These are phyloP conservation scores for Drosophila setosimentum DNA, from an alignment of 2,888 invertebrate species.

Conservation along the genomic window DNA sequence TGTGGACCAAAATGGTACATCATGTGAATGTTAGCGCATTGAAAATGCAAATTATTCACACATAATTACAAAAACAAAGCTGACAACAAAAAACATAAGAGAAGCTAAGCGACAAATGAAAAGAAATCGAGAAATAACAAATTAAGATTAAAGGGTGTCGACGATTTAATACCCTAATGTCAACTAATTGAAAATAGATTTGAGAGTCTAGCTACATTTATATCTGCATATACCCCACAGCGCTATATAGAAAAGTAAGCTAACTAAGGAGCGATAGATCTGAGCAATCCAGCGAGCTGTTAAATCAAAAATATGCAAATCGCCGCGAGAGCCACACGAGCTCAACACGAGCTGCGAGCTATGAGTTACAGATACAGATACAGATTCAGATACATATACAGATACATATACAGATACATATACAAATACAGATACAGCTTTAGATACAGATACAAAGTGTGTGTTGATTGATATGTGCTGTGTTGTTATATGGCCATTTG, in stretches of 20 bases:
- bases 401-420: conserved; percentile 29
- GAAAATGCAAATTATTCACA: conserved; percentile 71
- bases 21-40: conserved; percentile 58
- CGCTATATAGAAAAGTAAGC: conserved; percentile 11
- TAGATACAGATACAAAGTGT: conserved; percentile 40
- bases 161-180: conserved; percentile 10
- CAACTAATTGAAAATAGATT: neutral
- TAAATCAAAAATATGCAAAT: conserved; percentile 83
- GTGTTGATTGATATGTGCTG: conserved; percentile 76
- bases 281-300: conserved; percentile 65
- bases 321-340: conserved; percentile 62
- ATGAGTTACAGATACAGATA: conserved; percentile 9
- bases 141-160: neutral
- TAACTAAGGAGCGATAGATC: conserved; percentile 32
- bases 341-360: conserved; percentile 53
- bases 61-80: conserved; percentile 69
- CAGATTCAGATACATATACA: conserved; percentile 22
- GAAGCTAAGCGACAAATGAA: conserved; percentile 46
- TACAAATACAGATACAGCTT: conserved; percentile 11
- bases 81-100: conserved; percentile 28
- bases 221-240: neutral
- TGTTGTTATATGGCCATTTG: conserved; percentile 66
- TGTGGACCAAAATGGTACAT: conserved; percentile 57
- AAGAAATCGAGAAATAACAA: conserved; percentile 11
- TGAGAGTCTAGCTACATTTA: neutral